Evolutionary conservation across 2,113 vertebrate genomes (phyloP).

Genomic region (Notiomystis cincta): DNA sequence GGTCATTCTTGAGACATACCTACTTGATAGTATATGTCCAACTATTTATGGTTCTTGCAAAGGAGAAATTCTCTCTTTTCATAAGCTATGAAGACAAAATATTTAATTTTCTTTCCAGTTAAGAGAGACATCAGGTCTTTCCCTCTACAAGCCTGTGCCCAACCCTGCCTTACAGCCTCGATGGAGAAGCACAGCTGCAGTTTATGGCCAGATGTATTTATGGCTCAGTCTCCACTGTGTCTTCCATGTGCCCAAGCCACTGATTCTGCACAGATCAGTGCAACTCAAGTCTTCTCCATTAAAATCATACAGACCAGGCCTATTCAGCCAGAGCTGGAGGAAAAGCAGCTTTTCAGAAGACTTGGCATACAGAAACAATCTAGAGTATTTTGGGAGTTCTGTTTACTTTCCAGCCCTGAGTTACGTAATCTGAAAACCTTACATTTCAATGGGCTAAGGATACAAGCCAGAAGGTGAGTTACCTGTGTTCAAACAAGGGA

Average conservation of each 20-base stretch:
- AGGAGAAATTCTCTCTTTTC: not conserved
- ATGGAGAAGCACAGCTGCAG: not conserved
- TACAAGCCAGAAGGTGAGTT: not conserved
- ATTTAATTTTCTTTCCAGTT: not conserved
- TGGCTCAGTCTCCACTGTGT: not conserved
- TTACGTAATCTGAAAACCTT: not conserved
- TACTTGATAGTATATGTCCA: not conserved
- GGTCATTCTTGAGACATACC: not conserved
- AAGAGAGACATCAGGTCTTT: not conserved
- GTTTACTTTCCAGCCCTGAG: not conserved
- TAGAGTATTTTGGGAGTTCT: not conserved
- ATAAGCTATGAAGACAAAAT: not conserved
- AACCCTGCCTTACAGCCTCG: not conserved
- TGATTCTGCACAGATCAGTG: not conserved
- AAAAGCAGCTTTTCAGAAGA: not conserved
- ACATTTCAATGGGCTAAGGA: accelerated
- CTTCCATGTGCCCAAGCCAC: not conserved
- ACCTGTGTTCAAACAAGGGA: not conserved
- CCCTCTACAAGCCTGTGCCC: not conserved
- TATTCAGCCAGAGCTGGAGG: not conserved
- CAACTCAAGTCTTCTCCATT: not conserved
- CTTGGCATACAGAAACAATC: not conserved
- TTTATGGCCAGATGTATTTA: not conserved
- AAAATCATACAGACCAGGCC: not conserved
- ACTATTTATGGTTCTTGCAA: not conserved